Evolutionary conservation across 2,797 vertebrate species (phyloP).

Genomic region (Austrolebias charrua): DNA sequence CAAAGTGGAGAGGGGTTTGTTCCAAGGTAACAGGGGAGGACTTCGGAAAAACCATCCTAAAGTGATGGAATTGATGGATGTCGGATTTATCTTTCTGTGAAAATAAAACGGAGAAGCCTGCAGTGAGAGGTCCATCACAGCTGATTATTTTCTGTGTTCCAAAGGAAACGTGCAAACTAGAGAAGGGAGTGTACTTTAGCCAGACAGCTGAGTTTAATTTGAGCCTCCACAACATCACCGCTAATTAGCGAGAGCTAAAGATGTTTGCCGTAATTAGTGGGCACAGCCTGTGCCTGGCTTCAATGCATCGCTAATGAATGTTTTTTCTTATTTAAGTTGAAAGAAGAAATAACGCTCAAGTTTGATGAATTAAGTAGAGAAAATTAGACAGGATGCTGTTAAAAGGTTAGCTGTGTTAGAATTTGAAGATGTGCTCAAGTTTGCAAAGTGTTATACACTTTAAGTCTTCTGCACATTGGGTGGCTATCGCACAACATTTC

Average conservation of each 20-base stretch:
- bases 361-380: background rate
- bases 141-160: background rate
- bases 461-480: background rate
- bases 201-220: background rate
- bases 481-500: background rate
- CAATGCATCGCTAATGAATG: background rate
- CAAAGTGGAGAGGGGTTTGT: slow-evolving; percentile 16
- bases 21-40: slow-evolving; percentile 15
- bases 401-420: no score
- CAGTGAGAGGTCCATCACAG: background rate
- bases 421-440: background rate
- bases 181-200: background rate
- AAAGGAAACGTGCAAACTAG: slow-evolving; percentile 6
- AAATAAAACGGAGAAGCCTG: background rate
- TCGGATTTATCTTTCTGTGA: background rate
- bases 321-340: background rate
- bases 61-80: slow-evolving; percentile 16
- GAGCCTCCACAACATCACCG: slow-evolving; percentile 3
- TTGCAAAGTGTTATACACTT: background rate
- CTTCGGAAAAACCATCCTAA: slow-evolving; percentile 7
- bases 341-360: no score
- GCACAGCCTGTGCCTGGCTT: background rate
- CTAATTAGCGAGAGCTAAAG: slow-evolving; percentile 1
- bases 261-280: slow-evolving; percentile 4
- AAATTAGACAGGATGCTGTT: background rate